phyloP scores from a whole-genome alignment of 2,113 vertebrate species.

The Etheostoma spectabile region DNA sequence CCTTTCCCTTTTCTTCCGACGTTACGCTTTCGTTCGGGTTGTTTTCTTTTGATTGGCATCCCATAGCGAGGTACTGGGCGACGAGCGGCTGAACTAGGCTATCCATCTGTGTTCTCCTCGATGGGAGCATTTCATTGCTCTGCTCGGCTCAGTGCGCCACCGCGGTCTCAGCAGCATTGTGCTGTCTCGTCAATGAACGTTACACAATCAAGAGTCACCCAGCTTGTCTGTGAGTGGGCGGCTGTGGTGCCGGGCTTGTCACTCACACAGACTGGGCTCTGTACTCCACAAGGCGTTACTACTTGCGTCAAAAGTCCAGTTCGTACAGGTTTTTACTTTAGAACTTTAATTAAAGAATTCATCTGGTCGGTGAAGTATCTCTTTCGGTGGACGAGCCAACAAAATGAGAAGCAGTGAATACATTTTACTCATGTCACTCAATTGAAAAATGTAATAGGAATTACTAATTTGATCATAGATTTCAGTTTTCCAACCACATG shows the following conservation, averaged over 20 bases:
- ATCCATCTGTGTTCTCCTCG: conserved; percentile 82
- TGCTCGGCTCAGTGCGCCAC: conserved; percentile 67
- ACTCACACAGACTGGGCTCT: conserved; percentile 57
- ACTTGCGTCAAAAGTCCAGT: conserved; percentile 33
- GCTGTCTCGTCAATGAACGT: conserved; percentile 74
- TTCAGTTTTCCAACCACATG: neutral
- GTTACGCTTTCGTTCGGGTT: conserved; percentile 68
- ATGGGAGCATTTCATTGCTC: conserved; percentile 75
- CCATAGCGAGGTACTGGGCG: conserved; percentile 85
- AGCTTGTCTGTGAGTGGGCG: conserved; percentile 75
- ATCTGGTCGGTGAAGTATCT: neutral
- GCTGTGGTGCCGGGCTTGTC: conserved; percentile 69
- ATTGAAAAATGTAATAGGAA: neutral
- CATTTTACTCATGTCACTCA: neutral
- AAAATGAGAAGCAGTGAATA: neutral
- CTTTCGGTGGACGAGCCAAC: neutral
- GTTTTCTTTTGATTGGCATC: conserved; percentile 78
- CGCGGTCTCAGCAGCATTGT: conserved; percentile 74
- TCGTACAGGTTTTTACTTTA: neutral
- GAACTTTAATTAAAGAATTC: conserved; percentile 1
- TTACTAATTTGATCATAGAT: neutral
- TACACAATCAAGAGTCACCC: conserved; percentile 75
- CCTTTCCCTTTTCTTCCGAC: conserved; percentile 74
- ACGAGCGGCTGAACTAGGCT: conserved; percentile 84
- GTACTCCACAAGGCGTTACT: neutral